These are phyloP conservation scores for Musca domestica DNA, from an alignment of 1,140 invertebrate species.

Conservation along the genomic window DNA sequence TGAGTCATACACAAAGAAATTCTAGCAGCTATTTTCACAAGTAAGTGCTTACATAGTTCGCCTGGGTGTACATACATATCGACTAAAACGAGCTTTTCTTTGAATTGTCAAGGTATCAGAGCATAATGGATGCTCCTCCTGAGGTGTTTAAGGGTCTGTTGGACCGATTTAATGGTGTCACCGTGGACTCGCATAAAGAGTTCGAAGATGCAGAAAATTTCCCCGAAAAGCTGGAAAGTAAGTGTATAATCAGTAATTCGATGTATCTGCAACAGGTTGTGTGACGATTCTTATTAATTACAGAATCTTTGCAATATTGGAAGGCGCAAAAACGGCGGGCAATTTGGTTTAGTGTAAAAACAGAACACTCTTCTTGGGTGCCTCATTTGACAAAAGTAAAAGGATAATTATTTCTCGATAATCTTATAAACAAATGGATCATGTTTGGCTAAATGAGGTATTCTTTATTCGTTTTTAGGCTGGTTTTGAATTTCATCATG, in stretches of 20 bases:
- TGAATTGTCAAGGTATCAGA: not conserved
- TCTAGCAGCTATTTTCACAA: slow-evolving; percentile 2
- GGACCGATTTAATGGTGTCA: slow-evolving; percentile 70
- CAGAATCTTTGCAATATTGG: slow-evolving; percentile 76
- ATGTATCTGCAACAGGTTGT: slow-evolving; percentile 23
- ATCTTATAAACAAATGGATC: not conserved
- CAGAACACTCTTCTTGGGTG: slow-evolving; percentile 71
- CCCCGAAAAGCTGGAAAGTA: slow-evolving; percentile 60
- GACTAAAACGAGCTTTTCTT: not conserved
- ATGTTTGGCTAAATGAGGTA: not conserved
- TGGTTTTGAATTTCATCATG: slow-evolving; percentile 86
- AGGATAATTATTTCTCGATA: slow-evolving; percentile 1
- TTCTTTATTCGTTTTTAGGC: slow-evolving; percentile 60
- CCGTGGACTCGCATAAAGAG: slow-evolving; percentile 63
- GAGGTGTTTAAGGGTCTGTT: slow-evolving; percentile 59
- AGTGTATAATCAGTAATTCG: slow-evolving; percentile 21
- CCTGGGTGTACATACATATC: not conserved
- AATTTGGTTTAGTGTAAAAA: slow-evolving; percentile 80
- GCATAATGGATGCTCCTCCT: slow-evolving; percentile 36
- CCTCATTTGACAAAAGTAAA: slow-evolving; percentile 71
- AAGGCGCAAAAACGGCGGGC: slow-evolving; percentile 63
- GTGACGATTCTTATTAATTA: slow-evolving; percentile 42
- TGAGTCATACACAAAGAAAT: not conserved
- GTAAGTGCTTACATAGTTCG: slow-evolving; percentile 7
- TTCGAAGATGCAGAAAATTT: slow-evolving; percentile 58